Conservation (phyloP, 2,888 invertebrate genomes). For the Lepidocyrtoides sp. region DNA sequence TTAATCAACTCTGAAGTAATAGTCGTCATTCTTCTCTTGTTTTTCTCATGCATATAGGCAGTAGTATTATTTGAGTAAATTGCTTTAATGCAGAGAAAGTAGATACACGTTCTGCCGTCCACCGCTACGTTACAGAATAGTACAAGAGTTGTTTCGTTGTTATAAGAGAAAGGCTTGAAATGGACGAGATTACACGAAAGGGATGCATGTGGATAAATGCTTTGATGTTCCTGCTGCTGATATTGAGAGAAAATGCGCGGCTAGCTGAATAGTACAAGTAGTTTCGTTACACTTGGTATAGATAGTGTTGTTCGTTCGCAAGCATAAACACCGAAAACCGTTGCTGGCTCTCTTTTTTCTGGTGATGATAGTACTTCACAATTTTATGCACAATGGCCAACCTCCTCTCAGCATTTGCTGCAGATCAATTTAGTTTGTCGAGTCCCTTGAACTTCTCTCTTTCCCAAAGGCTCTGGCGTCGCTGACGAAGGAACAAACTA, state of each 20-base stretch:
- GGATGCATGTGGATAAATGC: slow-evolving; percentile 23
- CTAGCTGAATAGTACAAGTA: slow-evolving; percentile 7
- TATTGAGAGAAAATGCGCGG: slow-evolving; percentile 43
- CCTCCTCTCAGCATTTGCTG: slow-evolving; percentile 55
- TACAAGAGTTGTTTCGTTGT: slow-evolving; percentile 33
- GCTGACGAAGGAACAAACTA: slow-evolving; percentile 61
- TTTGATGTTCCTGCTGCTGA: not conserved
- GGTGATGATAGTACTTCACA: slow-evolving; percentile 31
- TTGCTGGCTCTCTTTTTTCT: no score
- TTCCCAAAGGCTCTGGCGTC: slow-evolving; percentile 74
- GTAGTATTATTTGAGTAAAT: slow-evolving; percentile 12
- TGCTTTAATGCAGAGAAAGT: slow-evolving; percentile 58
- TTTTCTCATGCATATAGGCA: slow-evolving; percentile 24
- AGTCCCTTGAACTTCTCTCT: slow-evolving; percentile 78
- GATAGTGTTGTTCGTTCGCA: slow-evolving; percentile 35
- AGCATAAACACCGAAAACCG: not conserved
- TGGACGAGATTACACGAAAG: slow-evolving; percentile 64
- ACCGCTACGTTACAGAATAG: slow-evolving; percentile 24
- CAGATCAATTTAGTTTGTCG: slow-evolving; percentile 70
- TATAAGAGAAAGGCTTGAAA: slow-evolving; percentile 48
- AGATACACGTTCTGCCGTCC: slow-evolving; percentile 14
- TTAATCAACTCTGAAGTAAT: slow-evolving; percentile 71
- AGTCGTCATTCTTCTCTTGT: slow-evolving; percentile 66
- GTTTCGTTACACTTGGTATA: slow-evolving; percentile 7
- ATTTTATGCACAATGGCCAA: slow-evolving; percentile 44